phyloP scores from a whole-genome alignment of 2,888 invertebrate species.

The Megamerina dolium region DNA sequence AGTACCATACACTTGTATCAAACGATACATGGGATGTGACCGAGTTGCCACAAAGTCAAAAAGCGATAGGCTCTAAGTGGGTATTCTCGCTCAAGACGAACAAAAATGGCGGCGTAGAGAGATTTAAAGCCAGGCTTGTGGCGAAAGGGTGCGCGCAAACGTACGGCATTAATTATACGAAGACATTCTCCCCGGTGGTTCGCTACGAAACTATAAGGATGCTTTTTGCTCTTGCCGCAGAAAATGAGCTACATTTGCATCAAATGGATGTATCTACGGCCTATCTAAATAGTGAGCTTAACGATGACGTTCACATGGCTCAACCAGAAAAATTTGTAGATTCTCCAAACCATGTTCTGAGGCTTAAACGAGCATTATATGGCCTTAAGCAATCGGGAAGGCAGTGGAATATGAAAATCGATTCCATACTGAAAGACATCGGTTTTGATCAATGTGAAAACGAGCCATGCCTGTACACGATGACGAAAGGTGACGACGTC shows the following conservation, averaged over 20 bases:
- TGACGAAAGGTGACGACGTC: no score
- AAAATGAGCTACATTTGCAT: constrained; percentile 7
- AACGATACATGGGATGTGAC: constrained; percentile 14
- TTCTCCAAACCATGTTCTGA: constrained; percentile 11
- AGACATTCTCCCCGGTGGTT: constrained; percentile 12
- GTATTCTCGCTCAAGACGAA: constrained; percentile 5
- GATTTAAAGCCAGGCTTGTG: no score
- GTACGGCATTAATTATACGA: not conserved
- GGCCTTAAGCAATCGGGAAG: constrained; percentile 14
- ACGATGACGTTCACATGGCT: constrained; percentile 19
- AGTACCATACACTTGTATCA: constrained; percentile 12
- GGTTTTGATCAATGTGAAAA: constrained; percentile 9
- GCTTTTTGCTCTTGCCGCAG: constrained; percentile 8
- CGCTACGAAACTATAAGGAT: constrained; percentile 9
- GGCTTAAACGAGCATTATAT: constrained; percentile 10
- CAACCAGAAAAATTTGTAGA: no score
- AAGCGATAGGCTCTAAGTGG: no score
- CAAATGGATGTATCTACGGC: constrained; percentile 7
- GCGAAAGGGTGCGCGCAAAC: constrained; percentile 8
- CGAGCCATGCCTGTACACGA: constrained; percentile 7
- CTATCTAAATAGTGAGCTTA: constrained; percentile 8
- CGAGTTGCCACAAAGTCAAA: constrained; percentile 9
- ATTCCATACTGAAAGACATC: constrained; percentile 9
- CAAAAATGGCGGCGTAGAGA: constrained; percentile 7
- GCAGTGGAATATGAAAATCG: constrained; percentile 11